These are phyloP conservation scores for Pristionchus mayeri DNA, from an alignment of 2,888 invertebrate species.

Conservation along the genomic window DNA sequence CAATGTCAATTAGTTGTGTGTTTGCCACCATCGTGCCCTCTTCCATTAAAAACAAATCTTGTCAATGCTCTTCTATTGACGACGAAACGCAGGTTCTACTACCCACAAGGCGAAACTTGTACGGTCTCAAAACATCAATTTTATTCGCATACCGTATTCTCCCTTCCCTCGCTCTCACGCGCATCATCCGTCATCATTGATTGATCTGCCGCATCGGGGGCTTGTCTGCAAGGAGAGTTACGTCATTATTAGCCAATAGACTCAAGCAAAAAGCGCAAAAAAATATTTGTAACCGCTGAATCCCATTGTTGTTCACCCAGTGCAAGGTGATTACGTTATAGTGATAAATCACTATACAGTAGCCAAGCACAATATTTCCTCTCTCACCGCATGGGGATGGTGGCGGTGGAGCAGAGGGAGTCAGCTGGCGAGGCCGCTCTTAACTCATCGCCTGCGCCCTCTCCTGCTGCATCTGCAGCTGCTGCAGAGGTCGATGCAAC, in stretches of 20 bases:
- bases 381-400: slow-evolving; percentile 39
- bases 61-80: neutral
- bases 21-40: neutral
- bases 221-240: slow-evolving; percentile 2
- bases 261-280: too few relatives aligned
- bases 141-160: slow-evolving; percentile 9
- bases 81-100: neutral
- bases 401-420: slow-evolving; percentile 23
- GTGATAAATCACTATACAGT: too few relatives aligned
- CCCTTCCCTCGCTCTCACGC: slow-evolving; percentile 12
- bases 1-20: neutral
- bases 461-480: neutral
- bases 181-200: slow-evolving; percentile 26
- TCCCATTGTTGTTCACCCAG: too few relatives aligned
- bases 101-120: too few relatives aligned
- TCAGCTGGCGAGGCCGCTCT: slow-evolving; percentile 31
- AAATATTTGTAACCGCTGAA: too few relatives aligned
- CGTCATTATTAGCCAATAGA: neutral
- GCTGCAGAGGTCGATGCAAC: neutral
- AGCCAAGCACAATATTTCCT: neutral
- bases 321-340: too few relatives aligned
- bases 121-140: neutral
- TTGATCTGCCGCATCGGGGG: slow-evolving; percentile 3
- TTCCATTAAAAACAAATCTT: neutral
- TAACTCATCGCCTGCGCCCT: neutral